A percentile compares a stretch with the other conserved stretches of the same genome.
These are phyloP conservation scores for Diceros bicornis DNA, from an alignment of 2,797 vertebrate species.

Conservation along the genomic window DNA sequence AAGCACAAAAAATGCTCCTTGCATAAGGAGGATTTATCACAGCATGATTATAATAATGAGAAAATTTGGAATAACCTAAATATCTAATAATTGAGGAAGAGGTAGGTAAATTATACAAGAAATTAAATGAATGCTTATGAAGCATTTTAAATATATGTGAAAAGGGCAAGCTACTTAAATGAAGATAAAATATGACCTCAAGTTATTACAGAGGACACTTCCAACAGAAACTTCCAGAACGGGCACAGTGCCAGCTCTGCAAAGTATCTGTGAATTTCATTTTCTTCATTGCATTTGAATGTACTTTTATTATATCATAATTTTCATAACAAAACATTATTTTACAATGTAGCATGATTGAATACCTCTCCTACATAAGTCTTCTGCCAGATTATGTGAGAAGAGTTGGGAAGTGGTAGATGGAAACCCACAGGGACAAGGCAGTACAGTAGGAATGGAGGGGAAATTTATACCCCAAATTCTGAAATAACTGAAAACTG, in stretches of 20 bases:
- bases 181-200: fast-evolving
- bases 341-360: not conserved
- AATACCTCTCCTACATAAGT: not conserved
- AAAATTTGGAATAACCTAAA: not conserved
- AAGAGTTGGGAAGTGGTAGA: not conserved
- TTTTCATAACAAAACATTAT: not conserved
- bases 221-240: fast-evolving
- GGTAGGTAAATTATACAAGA: no score
- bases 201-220: no score
- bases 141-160: not conserved
- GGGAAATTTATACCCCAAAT: not conserved
- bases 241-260: not conserved
- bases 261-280: not conserved
- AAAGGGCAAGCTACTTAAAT: not conserved
- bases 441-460: not conserved
- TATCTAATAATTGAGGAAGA: not conserved
- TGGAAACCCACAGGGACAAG: not conserved
- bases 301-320: no score
- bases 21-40: not conserved
- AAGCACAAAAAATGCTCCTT: not conserved
- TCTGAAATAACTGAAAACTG: not conserved
- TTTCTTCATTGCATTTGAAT: not conserved
- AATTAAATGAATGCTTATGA: not conserved
- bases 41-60: not conserved
- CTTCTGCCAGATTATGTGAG: not conserved